Conservation (phyloP, 2,797 vertebrate species). For the Gambusia yucatana region DNA sequence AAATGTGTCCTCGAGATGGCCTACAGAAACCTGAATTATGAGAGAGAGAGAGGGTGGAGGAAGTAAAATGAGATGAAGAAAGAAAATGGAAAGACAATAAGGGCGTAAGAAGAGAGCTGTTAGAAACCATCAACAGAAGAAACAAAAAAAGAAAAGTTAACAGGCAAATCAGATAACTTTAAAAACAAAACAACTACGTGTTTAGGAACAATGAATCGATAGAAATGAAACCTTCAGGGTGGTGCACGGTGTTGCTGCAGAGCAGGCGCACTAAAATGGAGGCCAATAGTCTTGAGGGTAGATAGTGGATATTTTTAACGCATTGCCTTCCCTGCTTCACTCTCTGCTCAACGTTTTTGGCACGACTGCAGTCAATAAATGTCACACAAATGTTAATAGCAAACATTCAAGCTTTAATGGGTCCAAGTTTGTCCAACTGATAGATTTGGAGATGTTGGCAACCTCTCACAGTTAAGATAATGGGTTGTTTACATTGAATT, state of each 20-base stretch:
- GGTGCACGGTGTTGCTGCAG: not conserved
- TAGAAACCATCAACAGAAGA: not conserved
- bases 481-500: not conserved
- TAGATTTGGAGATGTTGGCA: not conserved
- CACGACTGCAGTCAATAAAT: not conserved
- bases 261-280: not conserved
- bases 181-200: not conserved
- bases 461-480: not conserved
- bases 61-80: not conserved
- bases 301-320: not conserved
- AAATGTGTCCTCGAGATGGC: constrained; percentile 64
- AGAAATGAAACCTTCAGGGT: not conserved
- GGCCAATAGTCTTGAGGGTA: not conserved
- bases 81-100: not conserved
- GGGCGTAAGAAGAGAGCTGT: not conserved
- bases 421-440: not conserved
- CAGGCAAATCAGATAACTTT: not conserved
- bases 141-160: not conserved
- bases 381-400: not conserved
- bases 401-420: not conserved
- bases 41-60: not conserved
- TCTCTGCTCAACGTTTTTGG: not conserved
- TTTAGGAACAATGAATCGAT: not conserved
- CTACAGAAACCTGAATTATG: constrained; percentile 45
- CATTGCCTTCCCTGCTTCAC: not conserved